These are phyloP conservation scores for Acanthosepion lycidas DNA, from an alignment of 2,888 invertebrate species.

Conservation along the genomic window DNA sequence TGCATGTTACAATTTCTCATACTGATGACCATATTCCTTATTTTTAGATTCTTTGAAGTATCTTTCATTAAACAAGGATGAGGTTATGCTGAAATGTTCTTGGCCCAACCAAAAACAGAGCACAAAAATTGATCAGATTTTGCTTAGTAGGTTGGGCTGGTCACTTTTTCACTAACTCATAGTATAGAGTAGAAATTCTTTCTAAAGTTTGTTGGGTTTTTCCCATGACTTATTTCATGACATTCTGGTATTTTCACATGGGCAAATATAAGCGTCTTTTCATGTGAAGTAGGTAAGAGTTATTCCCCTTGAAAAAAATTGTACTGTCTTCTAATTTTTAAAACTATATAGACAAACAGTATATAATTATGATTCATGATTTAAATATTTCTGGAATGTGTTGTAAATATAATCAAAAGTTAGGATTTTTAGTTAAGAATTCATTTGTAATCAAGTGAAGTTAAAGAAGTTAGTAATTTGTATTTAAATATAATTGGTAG, in stretches of 20 bases:
- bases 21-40: too few species aligned
- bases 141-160: too few species aligned
- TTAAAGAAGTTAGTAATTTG: background rate
- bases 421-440: background rate
- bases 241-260: too few species aligned
- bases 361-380: background rate
- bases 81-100: too few species aligned
- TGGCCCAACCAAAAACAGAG: too few species aligned
- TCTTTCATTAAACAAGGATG: too few species aligned
- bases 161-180: too few species aligned
- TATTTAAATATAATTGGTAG: background rate
- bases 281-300: background rate
- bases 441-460: background rate
- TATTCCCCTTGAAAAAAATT: background rate
- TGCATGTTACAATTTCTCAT: too few species aligned
- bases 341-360: background rate
- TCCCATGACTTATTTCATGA: background rate
- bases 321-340: background rate
- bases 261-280: background rate
- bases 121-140: too few species aligned
- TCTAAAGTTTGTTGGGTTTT: background rate
- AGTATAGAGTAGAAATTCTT: background rate
- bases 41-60: too few species aligned
- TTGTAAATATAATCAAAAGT: too few species aligned
- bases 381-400: too few species aligned